Evolutionary conservation across 2,113 vertebrate genomes (phyloP), one percentile per base, ranked within the genome.

Genomic region (Montifringilla adamsi): DNA sequence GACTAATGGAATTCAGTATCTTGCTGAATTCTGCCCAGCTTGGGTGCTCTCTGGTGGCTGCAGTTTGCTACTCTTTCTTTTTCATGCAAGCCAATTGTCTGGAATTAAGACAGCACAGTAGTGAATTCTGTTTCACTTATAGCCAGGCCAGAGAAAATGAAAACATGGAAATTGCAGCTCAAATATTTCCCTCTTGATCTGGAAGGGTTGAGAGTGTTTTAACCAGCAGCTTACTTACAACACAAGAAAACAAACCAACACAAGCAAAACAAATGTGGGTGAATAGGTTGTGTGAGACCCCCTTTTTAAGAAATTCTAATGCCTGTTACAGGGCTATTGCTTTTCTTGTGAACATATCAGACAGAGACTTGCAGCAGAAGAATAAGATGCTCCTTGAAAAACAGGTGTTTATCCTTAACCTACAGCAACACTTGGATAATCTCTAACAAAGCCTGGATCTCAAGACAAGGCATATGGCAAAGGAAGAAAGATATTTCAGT

Each of bases 31-130:
- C 66, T 87, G 85, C 72, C 94, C 22, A 0, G 52, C 76, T 94
- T 95, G 96, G 88, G 79, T 97, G 94, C 94, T 96, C 95, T 96
- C 93, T 96, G 94, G 79, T 96, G 95, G 94, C 93, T 96, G 92
- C 85, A 89, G 56, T 79, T 89, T 84, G 90, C 76, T 94, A 92
- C 64, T 89, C 83, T 78, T 2, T 0, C 21, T 76, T 50, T 67
- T 81, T 82, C 21, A 66, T 16, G 75, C 6, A n/a, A 31, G 37
- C 60, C 87, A 74, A 17, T 69, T 58, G 28, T 75, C 59, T 88
- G 75, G 52, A 83, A 77, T 47, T 52, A 75, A 52, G 56, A 56
- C 9, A 56, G 37, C 44, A 70, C 21, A 31, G 55, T 3, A 49
- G 47, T 33, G 53, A 69, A 87, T 84, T 77, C 47, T 2, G 0